phyloP scores from a whole-genome alignment of 2,797 vertebrate species.

The Enteromius trimaculatus region DNA sequence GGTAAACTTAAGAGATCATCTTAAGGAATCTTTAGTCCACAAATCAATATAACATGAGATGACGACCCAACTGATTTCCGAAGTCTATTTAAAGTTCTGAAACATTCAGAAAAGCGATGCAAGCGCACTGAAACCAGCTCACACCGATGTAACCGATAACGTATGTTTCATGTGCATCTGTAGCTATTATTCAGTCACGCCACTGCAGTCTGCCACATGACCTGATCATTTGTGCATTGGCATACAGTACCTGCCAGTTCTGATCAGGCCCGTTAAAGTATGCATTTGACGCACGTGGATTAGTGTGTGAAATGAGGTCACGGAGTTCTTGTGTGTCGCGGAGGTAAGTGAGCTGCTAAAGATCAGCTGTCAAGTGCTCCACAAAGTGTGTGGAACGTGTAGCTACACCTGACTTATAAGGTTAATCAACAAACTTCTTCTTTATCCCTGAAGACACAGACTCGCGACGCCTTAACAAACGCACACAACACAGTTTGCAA shows the following conservation, averaged over 20 bases:
- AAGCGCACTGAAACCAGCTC: neutral
- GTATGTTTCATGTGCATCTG: neutral
- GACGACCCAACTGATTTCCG: neutral
- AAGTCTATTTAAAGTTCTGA: neutral
- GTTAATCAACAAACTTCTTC: slow-evolving; percentile 17
- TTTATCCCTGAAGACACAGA: neutral
- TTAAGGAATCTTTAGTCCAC: neutral
- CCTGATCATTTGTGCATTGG: neutral
- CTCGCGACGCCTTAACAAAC: neutral
- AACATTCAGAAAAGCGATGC: neutral
- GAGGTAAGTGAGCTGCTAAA: slow-evolving; percentile 30
- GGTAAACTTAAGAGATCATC: neutral
- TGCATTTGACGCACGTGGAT: slow-evolving; percentile 14
- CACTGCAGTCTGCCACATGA: neutral
- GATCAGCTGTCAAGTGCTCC: slow-evolving; percentile 24
- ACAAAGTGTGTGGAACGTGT: neutral
- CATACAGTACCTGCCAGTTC: slow-evolving; percentile 5
- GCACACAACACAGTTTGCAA: neutral
- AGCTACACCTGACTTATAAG: neutral
- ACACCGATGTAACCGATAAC: slow-evolving; percentile 29
- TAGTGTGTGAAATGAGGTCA: slow-evolving; percentile 24
- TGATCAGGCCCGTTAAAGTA: neutral
- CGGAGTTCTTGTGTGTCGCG: neutral
- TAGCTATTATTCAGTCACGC: neutral
- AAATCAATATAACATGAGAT: slow-evolving; percentile 18